phyloP scores from a whole-genome alignment of 2,888 invertebrate species.

The Diaperis boleti region DNA sequence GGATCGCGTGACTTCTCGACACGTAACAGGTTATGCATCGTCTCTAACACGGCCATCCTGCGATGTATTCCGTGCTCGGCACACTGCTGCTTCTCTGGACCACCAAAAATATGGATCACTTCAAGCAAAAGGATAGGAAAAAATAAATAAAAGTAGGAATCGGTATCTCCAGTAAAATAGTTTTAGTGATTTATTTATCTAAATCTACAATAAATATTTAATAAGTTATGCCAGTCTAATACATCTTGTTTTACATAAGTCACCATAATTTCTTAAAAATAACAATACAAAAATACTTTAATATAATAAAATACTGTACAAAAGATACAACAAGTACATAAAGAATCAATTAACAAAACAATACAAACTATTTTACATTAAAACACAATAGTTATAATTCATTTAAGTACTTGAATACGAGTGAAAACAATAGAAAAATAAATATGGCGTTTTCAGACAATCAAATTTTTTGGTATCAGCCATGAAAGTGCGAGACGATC shows the following conservation, averaged over 20 bases:
- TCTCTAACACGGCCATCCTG: too few relatives aligned
- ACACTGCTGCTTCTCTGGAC: too few relatives aligned
- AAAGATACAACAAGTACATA: conserved; percentile 51
- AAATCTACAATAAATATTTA: conserved; percentile 55
- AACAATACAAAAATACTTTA: conserved; percentile 50
- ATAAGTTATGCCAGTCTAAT: conserved; percentile 55
- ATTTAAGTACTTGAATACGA: conserved; percentile 31
- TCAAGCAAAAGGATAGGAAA: too few relatives aligned
- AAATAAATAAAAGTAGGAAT: too few relatives aligned
- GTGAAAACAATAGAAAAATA: conserved; percentile 26
- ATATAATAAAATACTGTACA: conserved; percentile 56
- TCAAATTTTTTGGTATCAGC: conserved; percentile 27
- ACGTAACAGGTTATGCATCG: too few relatives aligned
- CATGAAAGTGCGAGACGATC: conserved; percentile 8
- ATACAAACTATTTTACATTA: conserved; percentile 38
- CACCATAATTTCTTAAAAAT: conserved; percentile 43
- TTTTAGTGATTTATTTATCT: conserved; percentile 47
- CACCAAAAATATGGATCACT: too few relatives aligned
- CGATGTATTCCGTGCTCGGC: too few relatives aligned
- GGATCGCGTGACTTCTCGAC: too few relatives aligned
- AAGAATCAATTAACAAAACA: conserved; percentile 43
- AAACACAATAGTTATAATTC: conserved; percentile 30
- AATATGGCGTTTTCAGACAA: conserved; percentile 32
- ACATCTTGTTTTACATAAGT: conserved; percentile 44
- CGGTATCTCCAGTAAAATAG: neutral